Conservation (phyloP, 1,140 invertebrate species). For the Drosophila repleta region DNA sequence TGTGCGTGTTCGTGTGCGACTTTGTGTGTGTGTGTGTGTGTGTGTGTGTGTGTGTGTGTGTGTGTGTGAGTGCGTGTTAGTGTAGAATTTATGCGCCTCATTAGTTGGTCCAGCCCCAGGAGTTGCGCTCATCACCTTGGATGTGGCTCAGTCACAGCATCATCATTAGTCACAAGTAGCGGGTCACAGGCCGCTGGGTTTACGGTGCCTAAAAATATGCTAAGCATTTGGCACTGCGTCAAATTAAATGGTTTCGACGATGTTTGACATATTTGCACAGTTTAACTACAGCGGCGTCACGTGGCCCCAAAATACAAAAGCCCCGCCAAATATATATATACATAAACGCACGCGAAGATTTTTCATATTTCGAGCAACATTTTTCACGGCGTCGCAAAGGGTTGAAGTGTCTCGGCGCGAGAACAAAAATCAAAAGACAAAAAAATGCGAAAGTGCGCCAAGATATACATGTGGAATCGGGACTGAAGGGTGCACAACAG, state of each 20-base stretch:
- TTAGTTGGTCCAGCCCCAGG: constrained; percentile 63
- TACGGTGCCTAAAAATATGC: constrained; percentile 72
- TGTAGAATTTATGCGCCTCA: constrained; percentile 83
- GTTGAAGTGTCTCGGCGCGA: constrained; percentile 51
- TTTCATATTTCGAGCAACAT: constrained; percentile 75
- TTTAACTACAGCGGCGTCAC: constrained; percentile 50
- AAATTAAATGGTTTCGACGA: constrained; percentile 78
- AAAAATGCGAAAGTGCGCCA: constrained; percentile 65
- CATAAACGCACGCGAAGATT: constrained; percentile 60
- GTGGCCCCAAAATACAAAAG: constrained; percentile 27
- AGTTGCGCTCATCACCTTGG: constrained; percentile 37
- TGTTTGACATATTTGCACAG: constrained; percentile 80
- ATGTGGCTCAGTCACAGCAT: constrained; percentile 45
- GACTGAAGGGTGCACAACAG: constrained; percentile 25
- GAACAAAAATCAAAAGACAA: constrained; percentile 20
- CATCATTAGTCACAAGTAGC: constrained; percentile 82
- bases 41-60: constrained; percentile 2
- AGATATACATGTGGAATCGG: constrained; percentile 25
- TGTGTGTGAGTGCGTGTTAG: constrained; percentile 45
- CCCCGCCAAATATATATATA: constrained; percentile 7
- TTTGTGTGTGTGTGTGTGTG: constrained; percentile 39
- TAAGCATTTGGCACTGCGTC: constrained; percentile 67
- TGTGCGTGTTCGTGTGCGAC: too few species aligned
- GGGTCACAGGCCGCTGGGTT: constrained; percentile 32
- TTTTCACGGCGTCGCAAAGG: constrained; percentile 69